A percentile compares a stretch with the other conserved stretches of the same genome.
These are phyloP conservation scores for Saiga tatarica DNA, from an alignment of 2,113 vertebrate species.

Conservation along the genomic window DNA sequence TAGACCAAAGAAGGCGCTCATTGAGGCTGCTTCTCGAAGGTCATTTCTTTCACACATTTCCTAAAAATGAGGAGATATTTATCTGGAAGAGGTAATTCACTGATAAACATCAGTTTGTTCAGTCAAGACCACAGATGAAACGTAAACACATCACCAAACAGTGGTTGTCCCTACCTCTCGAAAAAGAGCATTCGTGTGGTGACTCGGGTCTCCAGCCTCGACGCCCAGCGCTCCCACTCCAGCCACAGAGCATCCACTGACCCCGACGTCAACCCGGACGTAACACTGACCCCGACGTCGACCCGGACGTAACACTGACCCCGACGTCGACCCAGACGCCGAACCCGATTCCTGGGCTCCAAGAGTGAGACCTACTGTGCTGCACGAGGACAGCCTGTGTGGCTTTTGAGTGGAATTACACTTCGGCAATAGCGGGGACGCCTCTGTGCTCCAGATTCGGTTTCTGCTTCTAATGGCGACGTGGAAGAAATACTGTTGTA, in stretches of 20 bases:
- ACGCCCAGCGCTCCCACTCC: fast-evolving
- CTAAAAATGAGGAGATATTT: not conserved
- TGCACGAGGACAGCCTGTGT: fast-evolving
- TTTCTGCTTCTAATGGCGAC: not conserved
- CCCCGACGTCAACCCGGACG: not conserved
- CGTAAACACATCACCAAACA: not conserved
- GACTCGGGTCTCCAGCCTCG: fast-evolving
- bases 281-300: not conserved
- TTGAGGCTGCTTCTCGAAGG: not conserved
- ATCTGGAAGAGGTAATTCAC: not conserved
- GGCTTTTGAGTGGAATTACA: not conserved
- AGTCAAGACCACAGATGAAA: not conserved
- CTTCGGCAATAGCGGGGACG: not conserved
- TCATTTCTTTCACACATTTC: not conserved
- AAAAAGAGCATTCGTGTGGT: not conserved
- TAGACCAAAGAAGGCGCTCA: not conserved
- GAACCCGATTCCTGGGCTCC: fast-evolving
- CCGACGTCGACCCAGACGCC: not conserved
- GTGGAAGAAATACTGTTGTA: not conserved
- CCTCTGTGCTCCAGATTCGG: not conserved
- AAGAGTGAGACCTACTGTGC: fast-evolving
- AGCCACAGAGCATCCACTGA: not conserved
- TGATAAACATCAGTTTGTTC: not conserved
- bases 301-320: not conserved
- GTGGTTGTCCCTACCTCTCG: not conserved